These are phyloP conservation scores for Pantala flavescens DNA, from an alignment of 1,140 invertebrate species.

Conservation along the genomic window DNA sequence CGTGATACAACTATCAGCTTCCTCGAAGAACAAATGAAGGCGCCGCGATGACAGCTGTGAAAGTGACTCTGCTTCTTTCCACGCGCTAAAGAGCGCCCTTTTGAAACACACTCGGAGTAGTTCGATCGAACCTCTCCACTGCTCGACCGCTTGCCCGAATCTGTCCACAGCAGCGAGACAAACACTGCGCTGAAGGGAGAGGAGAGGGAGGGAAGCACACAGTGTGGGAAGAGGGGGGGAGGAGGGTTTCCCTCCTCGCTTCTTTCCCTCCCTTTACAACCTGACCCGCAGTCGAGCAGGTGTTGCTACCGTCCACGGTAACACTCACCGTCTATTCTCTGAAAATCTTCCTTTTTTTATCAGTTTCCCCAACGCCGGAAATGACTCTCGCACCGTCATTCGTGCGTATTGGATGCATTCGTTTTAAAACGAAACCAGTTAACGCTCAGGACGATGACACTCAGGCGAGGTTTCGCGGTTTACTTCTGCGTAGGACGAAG, in stretches of 20 bases:
- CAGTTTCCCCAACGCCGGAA: not conserved
- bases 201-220: not conserved
- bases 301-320: not conserved
- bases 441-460: too few relatives aligned
- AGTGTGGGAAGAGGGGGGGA: not conserved
- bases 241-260: not conserved
- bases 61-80: too few relatives aligned
- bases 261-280: not conserved
- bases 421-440: too few relatives aligned
- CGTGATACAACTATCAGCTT: not conserved
- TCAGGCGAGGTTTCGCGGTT: too few relatives aligned
- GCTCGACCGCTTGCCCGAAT: not conserved
- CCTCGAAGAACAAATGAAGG: not conserved
- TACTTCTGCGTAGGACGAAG: too few relatives aligned
- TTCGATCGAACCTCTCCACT: too few relatives aligned
- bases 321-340: not conserved
- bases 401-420: too few relatives aligned
- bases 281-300: conserved; percentile 5
- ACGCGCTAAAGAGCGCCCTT: too few relatives aligned
- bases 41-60: too few relatives aligned
- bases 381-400: not conserved
- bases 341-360: not conserved
- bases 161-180: not conserved
- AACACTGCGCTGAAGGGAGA: not conserved
- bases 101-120: too few relatives aligned